A percentile compares a stretch with the other conserved stretches of the same genome.
Evolutionary conservation across 2,797 vertebrate genomes (phyloP).

Genomic region (Scarus forsteni): DNA sequence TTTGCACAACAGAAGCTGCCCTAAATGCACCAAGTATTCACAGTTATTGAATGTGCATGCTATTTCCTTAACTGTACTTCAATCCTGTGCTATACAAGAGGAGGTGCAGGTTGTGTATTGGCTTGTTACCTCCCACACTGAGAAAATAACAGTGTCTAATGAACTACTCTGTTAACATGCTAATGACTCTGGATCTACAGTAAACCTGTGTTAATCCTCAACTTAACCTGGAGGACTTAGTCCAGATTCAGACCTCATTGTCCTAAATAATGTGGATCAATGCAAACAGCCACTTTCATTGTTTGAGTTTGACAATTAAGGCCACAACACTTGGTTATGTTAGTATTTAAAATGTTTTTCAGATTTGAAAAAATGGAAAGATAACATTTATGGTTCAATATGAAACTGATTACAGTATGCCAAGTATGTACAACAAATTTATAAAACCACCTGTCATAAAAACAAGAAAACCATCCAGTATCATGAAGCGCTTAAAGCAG

Average conservation of each 20-base stretch:
- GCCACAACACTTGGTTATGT: neutral
- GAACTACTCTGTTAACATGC: conserved; percentile 9
- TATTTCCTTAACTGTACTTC: too few species aligned
- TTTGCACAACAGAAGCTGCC: too few species aligned
- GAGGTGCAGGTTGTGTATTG: neutral
- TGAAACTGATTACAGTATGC: too few species aligned
- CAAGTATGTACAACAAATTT: too few species aligned
- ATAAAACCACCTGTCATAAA: too few species aligned
- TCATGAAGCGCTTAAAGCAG: too few species aligned
- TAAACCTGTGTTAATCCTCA: conserved; percentile 9
- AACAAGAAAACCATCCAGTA: too few species aligned
- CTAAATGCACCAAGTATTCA: too few species aligned
- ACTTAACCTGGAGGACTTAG: neutral
- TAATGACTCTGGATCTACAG: conserved; percentile 17
- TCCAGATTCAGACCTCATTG: neutral
- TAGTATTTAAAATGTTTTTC: too few species aligned
- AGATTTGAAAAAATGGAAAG: too few species aligned
- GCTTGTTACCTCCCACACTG: neutral
- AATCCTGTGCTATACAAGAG: neutral
- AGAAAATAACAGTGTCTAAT: conserved; percentile 15
- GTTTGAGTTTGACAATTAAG: neutral
- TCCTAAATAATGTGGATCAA: neutral
- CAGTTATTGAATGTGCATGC: too few species aligned
- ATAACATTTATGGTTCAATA: too few species aligned
- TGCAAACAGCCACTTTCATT: neutral